Conservation (phyloP, 2,888 invertebrate species). For the Fragum sueziense region DNA sequence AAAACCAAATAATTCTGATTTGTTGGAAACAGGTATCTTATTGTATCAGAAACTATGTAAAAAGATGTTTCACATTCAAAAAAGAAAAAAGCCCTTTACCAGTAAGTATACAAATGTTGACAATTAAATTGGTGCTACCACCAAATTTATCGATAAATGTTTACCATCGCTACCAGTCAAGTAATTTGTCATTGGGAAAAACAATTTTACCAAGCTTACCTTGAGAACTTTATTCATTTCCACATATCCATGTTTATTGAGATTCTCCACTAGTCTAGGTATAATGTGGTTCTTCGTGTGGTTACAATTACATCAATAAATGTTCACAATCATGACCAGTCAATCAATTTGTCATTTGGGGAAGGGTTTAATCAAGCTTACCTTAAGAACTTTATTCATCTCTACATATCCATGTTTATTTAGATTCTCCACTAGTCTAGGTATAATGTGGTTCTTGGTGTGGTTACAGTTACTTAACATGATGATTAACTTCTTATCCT, state of each 20-base stretch:
- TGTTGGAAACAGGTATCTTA: too few relatives aligned
- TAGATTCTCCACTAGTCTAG: slow-evolving; percentile 88
- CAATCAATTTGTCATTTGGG: not conserved
- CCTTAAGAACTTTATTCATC: slow-evolving; percentile 88
- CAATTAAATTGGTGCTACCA: too few relatives aligned
- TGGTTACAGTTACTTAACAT: slow-evolving; percentile 95
- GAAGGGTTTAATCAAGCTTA: slow-evolving; percentile 35
- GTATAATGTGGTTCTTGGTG: slow-evolving; percentile 89
- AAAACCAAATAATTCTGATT: too few relatives aligned
- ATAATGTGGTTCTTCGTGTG: slow-evolving; percentile 91
- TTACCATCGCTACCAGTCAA: too few relatives aligned
- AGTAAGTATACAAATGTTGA: too few relatives aligned
- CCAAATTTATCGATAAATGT: too few relatives aligned
- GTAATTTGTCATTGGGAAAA: too few relatives aligned
- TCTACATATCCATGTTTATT: slow-evolving; percentile 87
- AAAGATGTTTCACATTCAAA: too few relatives aligned
- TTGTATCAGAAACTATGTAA: too few relatives aligned
- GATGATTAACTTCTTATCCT: slow-evolving; percentile 87
- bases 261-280: slow-evolving; percentile 87
- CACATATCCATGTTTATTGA: slow-evolving; percentile 86
- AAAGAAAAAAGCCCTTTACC: too few relatives aligned
- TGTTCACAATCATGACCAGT: not conserved
- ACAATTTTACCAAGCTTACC: slow-evolving; percentile 79
- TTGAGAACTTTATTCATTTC: slow-evolving; percentile 88
- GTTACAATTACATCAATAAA: slow-evolving; percentile 92